Base-by-base conservation (phyloP, 92 coral and sea anemone species). In the Epizoanthus rinbou region DNA sequence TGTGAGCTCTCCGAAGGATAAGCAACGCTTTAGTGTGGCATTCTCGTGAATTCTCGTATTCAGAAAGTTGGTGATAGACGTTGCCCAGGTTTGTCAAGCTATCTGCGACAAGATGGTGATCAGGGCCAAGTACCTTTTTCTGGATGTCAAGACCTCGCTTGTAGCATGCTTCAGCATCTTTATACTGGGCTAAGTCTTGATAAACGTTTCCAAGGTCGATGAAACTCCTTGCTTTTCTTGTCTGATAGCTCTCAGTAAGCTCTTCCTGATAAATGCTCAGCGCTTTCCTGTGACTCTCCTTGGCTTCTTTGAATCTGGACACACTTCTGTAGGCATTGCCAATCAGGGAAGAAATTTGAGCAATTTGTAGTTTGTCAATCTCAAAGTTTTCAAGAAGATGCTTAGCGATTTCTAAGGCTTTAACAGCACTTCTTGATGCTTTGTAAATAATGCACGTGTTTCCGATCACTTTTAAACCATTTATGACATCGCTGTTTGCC, bases 71-170 rank as follows among this genome's bases (percentile, higher is more conserved):
- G 6, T 50, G 56, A 45, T 74, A 74, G 18, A 75, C 64, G 57
- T 54, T 82, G 37, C 85, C 90, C 39, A 83, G 31, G 11, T 80
- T 79, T 16, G 57, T 64, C 45, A 87, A 84, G 83, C 87, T 74
- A 52, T 78, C 84, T 18, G 90, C 84, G 23, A 87, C 90, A 22
- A 45, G 41, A 19, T 62, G n/a, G 71, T 78, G 71, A 62, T 21
- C 14, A 57, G 82, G 52, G 15, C 82, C 82, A 37, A 60, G 45
- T 9, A 60, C 24, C 17, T 78, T 54, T 62, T 22, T 78, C 45
- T 56, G 57, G 17, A 19, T 62, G n/a, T 62, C 56, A 41, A 83
- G 41, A 11, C 60, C 69, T 17, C 53, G 69, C 56, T 57, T 24
- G 82, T 73, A 59, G 56, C 80, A 73, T 9, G 17, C 31, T 43